Evolutionary conservation across 92 coral and sea anemone species (phyloP), one percentile per base, ranked within the genome.

Genomic region (Parazoanthus atlanticus): DNA sequence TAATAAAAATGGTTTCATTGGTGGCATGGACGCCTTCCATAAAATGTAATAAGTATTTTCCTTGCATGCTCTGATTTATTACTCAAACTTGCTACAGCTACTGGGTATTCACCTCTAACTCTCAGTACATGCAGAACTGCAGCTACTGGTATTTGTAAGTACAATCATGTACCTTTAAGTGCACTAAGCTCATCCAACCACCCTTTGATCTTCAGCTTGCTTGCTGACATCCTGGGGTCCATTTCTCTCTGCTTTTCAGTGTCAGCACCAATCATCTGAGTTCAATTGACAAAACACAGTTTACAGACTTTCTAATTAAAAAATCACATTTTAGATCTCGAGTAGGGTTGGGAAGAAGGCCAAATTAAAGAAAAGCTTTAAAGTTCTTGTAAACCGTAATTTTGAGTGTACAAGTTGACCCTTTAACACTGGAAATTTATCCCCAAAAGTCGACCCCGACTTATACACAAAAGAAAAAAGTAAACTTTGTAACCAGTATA

Each of bases 161-260:
- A 9, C 12, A 11, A 7, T 46, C 49, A 23, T 71, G 34, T 87
- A 92, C 94, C 85, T 86, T 86, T 89, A 36, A 92, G 84, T 69
- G 92, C 85, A 31, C 84, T 31, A 16, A 87, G 77, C 31, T 89
- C 90, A 32, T 92, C 98, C 43, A 90, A 90, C 98, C 98, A 95
- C 30, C 92, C 98, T 21, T 76, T 86, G 76, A 95, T 92, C 89
- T 95, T 95, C 72, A 93, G 96, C 80, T 93, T 91, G 58, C 98
- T 95, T 56, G 91, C 93, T 64, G 89, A 80, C 38, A 95, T 92
- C 70, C 93, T 95, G 2, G 82, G 91, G 72, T 91, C 94, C 92
- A 95, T 91, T 84, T 95, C 96, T 33, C 86, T 83, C 66, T 90
- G 90, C 81, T 95, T 95, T n/a, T 88, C 93, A 78, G 86, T 86